Percentiles rank a stretch among this genome's conserved stretches.
Conservation (phyloP, 2,888 invertebrate genomes). For the Eurois occulta region DNA sequence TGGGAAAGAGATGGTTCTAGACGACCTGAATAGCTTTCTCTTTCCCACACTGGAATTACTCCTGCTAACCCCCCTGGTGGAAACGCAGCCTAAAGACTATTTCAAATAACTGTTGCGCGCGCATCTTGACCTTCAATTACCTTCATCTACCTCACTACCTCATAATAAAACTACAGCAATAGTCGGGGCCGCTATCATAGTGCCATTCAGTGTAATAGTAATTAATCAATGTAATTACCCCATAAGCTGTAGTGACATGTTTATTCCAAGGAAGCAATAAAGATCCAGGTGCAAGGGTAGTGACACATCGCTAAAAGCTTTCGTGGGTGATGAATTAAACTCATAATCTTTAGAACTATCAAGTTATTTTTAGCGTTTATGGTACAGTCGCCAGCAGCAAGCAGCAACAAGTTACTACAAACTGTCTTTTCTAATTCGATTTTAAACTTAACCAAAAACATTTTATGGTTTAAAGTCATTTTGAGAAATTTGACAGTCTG, state of each 20-base stretch:
- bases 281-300: not conserved
- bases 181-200: not conserved
- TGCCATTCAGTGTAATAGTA: not conserved
- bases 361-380: not conserved
- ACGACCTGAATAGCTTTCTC: no score
- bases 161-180: slow-evolving; percentile 1
- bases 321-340: slow-evolving; percentile 6
- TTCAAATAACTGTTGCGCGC: not conserved
- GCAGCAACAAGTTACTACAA: no score
- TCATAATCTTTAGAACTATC: slow-evolving; percentile 11
- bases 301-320: not conserved
- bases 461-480: no score
- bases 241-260: not conserved
- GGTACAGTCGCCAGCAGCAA: no score
- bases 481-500: no score
- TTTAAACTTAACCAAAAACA: no score
- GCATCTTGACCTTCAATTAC: not conserved
- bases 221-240: not conserved
- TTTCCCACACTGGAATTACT: no score
- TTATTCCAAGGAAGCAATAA: not conserved
- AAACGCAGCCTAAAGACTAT: not conserved
- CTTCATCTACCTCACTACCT: not conserved
- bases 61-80: no score
- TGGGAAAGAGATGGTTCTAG: no score
- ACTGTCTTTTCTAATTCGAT: no score